A percentile compares a stretch with the other conserved stretches of the same genome.
phyloP scores from a whole-genome alignment of 2,888 invertebrate species.

The Tillus elongatus region DNA sequence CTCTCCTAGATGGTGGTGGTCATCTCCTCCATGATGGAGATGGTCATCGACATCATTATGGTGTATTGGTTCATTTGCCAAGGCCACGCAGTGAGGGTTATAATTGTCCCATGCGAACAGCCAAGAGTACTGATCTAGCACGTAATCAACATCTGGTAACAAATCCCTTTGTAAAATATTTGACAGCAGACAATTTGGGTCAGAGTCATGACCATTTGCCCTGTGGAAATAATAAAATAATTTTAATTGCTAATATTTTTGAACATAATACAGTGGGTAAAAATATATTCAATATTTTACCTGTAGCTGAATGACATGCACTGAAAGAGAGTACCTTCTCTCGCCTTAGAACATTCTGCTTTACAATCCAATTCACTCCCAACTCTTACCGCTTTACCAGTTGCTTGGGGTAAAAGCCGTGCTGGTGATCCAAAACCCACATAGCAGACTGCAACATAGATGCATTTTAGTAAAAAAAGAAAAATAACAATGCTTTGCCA shows the following conservation, averaged over 20 bases:
- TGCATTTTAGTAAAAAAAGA: too few relatives aligned
- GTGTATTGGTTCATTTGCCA: conserved; percentile 23
- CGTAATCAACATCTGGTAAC: conserved; percentile 63
- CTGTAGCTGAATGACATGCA: conserved; percentile 71
- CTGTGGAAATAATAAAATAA: conserved; percentile 19
- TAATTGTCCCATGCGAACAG: conserved; percentile 72
- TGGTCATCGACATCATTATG: conserved; percentile 5
- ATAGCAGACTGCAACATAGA: conserved; percentile 60
- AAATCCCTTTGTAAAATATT: conserved; percentile 70
- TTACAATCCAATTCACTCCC: conserved; percentile 61
- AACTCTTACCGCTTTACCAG: conserved; percentile 56
- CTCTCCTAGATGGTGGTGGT: neutral
- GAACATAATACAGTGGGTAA: neutral
- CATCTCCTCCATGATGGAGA: too few relatives aligned
- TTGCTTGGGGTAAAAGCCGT: conserved; percentile 54
- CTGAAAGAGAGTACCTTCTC: conserved; percentile 51
- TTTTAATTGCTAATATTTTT: neutral
- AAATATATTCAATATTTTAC: conserved; percentile 35
- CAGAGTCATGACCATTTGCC: conserved; percentile 22
- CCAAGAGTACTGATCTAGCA: conserved; percentile 59
- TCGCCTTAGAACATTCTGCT: conserved; percentile 52
- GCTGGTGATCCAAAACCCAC: conserved; percentile 70
- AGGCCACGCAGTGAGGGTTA: conserved; percentile 55
- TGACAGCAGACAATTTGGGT: conserved; percentile 65
- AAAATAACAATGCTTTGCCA: too few relatives aligned